A percentile compares a stretch with the other conserved stretches of the same genome.
Conservation (phyloP, 2,113 vertebrate genomes). For the Podilymbus podiceps region DNA sequence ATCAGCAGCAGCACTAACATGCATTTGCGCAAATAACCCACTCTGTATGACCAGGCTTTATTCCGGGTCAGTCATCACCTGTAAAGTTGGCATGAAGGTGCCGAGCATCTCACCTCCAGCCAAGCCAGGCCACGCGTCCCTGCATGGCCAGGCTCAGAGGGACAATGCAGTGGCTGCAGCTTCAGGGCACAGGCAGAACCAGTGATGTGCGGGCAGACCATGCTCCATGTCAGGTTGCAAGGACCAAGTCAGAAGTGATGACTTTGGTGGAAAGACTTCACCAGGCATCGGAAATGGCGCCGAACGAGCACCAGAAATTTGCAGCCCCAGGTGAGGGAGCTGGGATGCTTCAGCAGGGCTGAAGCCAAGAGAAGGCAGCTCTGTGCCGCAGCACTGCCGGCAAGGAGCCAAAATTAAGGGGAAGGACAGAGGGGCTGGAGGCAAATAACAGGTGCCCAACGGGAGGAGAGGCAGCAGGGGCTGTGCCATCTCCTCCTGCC, state of each 20-base stretch:
- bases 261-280: background rate
- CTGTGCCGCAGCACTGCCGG: fast-evolving
- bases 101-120: background rate
- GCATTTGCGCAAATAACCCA: background rate
- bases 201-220: background rate
- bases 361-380: background rate
- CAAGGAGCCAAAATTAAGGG: background rate
- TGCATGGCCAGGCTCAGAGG: background rate
- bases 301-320: background rate
- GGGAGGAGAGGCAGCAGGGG: background rate
- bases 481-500: fast-evolving
- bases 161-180: background rate
- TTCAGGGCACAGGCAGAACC: background rate
- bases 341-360: background rate
- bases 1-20: background rate
- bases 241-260: background rate
- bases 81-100: background rate
- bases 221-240: fast-evolving
- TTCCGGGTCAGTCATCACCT: background rate
- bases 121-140: too few relatives aligned
- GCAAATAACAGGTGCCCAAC: background rate
- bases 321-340: background rate
- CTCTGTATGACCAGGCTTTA: background rate
- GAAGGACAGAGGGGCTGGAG: background rate
- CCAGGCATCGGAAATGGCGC: background rate